Base-by-base conservation (phyloP, 1,140 invertebrate genomes). In the Lasioglossum albipes region DNA sequence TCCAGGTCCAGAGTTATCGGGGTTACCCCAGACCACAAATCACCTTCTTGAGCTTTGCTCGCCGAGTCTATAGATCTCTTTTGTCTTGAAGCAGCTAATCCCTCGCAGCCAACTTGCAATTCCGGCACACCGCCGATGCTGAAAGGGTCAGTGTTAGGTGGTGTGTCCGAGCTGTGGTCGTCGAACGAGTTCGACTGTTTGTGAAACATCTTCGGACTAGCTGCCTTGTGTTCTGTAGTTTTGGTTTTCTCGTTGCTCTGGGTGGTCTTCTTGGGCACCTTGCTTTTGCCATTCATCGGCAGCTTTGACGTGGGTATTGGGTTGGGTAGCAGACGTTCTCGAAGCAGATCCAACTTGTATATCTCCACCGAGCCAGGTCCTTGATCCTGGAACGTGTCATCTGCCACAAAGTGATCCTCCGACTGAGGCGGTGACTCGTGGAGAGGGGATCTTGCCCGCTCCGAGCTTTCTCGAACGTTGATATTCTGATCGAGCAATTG, bases 101-200 rank as follows among this genome's bases (percentile, higher is more conserved):
- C 91, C 31, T 88, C 90, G 71, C 90, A 93, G 31, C 88, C 90
- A 36, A 92, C 90, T 78, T 93, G 91, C 67, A 91, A 81, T 78
- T 92, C 90, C 9, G 90, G 89, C 18, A 92, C 91, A 4, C 87
- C 83, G 13, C 88, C 84, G 13, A 84, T 65, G 7, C 83, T 81
- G 52, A 89, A 84, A 18, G 69, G 52, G 13, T 87, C 72, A 2
- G 20, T 67, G 67, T 72, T 81, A 9, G 62, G 54, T 0, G 80
- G 64, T 7, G 59, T 27, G 18, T 86, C 69, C 4, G 85, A 81
- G 36, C 62, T 59, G 22, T n/a, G 42, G 20, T 86, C 84, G 20
- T 86, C 84, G 61, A 87, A 84, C 18, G 78, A 78, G 72, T 87
- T 87, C 1, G 85, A 86, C 41, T 86, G 81, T 20, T 74, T 83